Conservation (phyloP, 2,113 vertebrate genomes). For the Barbus barbus region DNA sequence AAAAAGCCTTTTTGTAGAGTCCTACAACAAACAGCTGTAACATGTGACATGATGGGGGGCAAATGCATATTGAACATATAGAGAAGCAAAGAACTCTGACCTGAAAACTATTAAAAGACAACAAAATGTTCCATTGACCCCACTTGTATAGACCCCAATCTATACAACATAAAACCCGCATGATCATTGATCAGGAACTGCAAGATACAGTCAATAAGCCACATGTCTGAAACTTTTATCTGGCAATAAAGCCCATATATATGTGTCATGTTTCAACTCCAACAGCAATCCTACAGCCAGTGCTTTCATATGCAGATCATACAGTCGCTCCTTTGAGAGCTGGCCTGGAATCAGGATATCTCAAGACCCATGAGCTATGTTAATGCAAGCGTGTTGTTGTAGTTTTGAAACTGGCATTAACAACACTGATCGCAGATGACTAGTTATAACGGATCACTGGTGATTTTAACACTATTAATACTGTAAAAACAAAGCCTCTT, state of each 20-base stretch:
- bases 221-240: not conserved
- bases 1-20: not conserved
- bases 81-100: not conserved
- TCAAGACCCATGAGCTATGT: not conserved
- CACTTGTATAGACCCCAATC: not conserved
- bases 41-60: not conserved
- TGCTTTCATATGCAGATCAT: not conserved
- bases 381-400: not conserved
- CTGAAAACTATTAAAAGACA: constrained; percentile 16
- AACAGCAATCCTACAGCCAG: not conserved
- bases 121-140: not conserved
- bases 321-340: not conserved
- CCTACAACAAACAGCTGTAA: not conserved
- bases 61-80: not conserved
- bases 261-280: not conserved
- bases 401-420: not conserved
- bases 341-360: not conserved
- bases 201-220: constrained; percentile 16
- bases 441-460: not conserved
- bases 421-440: not conserved
- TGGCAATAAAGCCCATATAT: not conserved
- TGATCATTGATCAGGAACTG: not conserved
- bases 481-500: not conserved
- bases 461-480: not conserved
- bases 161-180: constrained; percentile 4